These are phyloP conservation scores for Chelonia mydas DNA, from an alignment of 2,797 vertebrate genomes.

Conservation along the genomic window DNA sequence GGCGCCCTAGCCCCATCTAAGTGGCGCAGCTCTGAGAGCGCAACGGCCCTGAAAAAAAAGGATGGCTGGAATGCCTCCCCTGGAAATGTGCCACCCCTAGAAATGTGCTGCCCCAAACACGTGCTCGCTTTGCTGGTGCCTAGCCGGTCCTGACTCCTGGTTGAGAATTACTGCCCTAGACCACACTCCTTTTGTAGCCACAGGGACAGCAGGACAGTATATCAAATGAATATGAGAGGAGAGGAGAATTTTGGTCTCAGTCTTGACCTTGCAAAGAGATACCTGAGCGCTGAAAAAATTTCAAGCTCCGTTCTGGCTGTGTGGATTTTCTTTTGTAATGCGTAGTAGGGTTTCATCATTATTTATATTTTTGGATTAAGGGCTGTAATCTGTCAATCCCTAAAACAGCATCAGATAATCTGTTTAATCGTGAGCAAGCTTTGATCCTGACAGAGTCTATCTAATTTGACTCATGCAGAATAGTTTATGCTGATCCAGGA, in stretches of 20 bases:
- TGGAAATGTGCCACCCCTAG: no score
- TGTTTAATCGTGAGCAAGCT: constrained; percentile 56
- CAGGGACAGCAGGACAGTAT: neutral
- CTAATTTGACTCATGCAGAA: constrained; percentile 14
- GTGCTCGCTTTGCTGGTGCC: no score
- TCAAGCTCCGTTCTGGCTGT: neutral
- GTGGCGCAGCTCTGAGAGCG: no score
- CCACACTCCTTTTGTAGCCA: neutral
- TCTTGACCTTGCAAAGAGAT: neutral
- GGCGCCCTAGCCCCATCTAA: no score
- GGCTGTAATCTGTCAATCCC: constrained; percentile 51
- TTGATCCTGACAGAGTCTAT: constrained; percentile 16
- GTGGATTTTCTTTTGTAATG: constrained; percentile 39
- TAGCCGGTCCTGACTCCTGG: no score
- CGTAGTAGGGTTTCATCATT: constrained; percentile 50
- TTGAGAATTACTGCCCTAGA: neutral
- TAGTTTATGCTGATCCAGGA: neutral
- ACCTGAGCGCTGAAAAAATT: neutral
- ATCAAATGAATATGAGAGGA: neutral
- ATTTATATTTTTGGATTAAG: constrained; percentile 59
- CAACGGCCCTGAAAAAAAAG: no score
- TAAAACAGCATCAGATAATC: constrained; percentile 62
- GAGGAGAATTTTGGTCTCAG: neutral
- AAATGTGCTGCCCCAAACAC: no score
- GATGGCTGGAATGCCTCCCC: no score